phyloP scores from a whole-genome alignment of 2,113 vertebrate genomes.

The Hiodon alosoides region DNA sequence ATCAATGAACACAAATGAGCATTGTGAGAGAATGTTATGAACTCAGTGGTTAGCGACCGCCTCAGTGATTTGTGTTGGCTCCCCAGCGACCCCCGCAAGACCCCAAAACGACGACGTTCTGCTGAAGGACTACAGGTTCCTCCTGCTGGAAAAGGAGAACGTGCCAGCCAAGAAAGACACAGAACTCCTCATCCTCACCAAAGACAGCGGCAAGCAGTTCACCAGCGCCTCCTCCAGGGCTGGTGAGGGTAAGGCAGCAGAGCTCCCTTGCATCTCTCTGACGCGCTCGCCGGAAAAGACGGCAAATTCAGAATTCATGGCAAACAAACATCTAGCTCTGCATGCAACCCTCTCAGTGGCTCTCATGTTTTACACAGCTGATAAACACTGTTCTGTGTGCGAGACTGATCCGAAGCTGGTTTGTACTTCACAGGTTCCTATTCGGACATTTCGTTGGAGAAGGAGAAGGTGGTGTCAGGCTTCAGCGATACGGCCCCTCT shows the following conservation, averaged over 20 bases:
- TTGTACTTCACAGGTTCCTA: constrained; percentile 61
- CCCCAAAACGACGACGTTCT: constrained; percentile 71
- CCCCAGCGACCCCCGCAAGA: constrained; percentile 47
- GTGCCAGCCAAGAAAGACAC: constrained; percentile 73
- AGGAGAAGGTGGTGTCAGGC: constrained; percentile 72
- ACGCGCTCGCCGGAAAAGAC: no score
- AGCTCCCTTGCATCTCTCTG: no score
- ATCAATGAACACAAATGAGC: no score
- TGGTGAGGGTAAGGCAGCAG: constrained; percentile 48
- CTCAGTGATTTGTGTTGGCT: constrained; percentile 1
- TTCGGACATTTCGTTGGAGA: constrained; percentile 82
- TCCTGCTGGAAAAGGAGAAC: constrained; percentile 84
- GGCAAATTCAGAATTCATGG: no score
- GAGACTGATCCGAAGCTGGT: not conserved
- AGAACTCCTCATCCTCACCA: constrained; percentile 80
- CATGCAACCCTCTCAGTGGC: not conserved
- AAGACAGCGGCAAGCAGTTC: constrained; percentile 93
- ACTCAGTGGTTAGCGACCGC: not conserved
- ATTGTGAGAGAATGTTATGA: no score
- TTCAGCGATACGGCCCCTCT: constrained; percentile 56
- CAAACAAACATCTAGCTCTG: not conserved
- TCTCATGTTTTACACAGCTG: not conserved
- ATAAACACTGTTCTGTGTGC: not conserved
- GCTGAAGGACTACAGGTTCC: constrained; percentile 80
- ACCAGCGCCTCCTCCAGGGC: constrained; percentile 56